These are phyloP conservation scores for Telenomus remus DNA, from an alignment of 1,140 invertebrate genomes.

Conservation along the genomic window DNA sequence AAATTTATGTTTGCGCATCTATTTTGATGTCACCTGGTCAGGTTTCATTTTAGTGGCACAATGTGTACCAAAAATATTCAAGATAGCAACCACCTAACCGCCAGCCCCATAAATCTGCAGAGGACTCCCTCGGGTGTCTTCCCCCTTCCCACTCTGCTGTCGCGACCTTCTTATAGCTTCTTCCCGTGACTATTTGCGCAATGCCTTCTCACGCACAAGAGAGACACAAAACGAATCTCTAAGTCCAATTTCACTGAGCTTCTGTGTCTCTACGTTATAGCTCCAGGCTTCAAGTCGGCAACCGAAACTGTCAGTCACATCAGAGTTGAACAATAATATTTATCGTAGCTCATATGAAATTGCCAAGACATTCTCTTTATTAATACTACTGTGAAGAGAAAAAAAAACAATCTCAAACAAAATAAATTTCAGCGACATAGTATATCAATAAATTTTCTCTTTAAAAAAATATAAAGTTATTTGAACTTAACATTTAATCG, in stretches of 20 bases:
- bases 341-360: constrained; percentile 17
- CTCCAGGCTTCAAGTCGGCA: constrained; percentile 42
- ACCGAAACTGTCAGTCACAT: constrained; percentile 14
- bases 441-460: too few species aligned
- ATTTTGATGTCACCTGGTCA: too few species aligned
- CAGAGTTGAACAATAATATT: constrained; percentile 27
- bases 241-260: constrained; percentile 71
- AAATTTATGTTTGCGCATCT: too few species aligned
- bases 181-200: constrained; percentile 39
- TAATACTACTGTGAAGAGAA: background rate
- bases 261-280: constrained; percentile 58
- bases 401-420: background rate
- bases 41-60: constrained; percentile 33
- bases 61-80: constrained; percentile 60
- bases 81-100: constrained; percentile 54
- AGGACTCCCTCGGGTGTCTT: constrained; percentile 72
- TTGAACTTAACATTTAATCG: too few species aligned
- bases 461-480: too few species aligned
- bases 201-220: constrained; percentile 24
- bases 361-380: constrained; percentile 2
- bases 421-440: too few species aligned
- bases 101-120: constrained; percentile 73
- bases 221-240: constrained; percentile 69
- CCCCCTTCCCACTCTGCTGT: constrained; percentile 62
- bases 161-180: constrained; percentile 34